phyloP scores from a whole-genome alignment of 2,888 invertebrate species.

The Smittia sp. region DNA sequence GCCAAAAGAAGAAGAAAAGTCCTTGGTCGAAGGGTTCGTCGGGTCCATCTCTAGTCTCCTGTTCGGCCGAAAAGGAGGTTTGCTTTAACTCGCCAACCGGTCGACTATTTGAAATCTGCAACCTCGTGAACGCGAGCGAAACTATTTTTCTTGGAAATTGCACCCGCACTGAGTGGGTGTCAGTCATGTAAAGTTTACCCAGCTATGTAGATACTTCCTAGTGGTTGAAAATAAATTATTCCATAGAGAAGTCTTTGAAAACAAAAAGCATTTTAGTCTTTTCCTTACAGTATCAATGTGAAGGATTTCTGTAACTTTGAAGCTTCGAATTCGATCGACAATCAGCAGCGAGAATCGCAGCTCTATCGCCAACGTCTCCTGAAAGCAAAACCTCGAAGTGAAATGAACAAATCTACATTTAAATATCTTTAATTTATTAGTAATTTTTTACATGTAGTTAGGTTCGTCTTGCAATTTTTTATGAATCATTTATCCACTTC shows the following conservation, averaged over 20 bases:
- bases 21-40: conserved; percentile 57
- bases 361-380: not conserved
- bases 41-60: conserved; percentile 76
- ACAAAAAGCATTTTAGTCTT: no score
- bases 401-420: conserved; percentile 7
- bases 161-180: not conserved
- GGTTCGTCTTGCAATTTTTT: conserved; percentile 6
- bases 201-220: not conserved
- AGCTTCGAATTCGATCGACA: no score
- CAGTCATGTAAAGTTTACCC: not conserved
- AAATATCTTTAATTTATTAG: conserved; percentile 30
- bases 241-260: not conserved
- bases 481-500: conserved; percentile 2
- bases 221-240: conserved; percentile 21
- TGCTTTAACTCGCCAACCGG: conserved; percentile 59
- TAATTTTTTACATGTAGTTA: conserved; percentile 27
- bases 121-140: no score
- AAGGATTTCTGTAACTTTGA: no score
- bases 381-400: not conserved
- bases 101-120: no score
- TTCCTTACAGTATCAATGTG: no score
- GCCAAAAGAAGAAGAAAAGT: conserved; percentile 42
- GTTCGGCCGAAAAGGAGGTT: conserved; percentile 82
- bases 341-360: no score
- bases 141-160: not conserved